Percentiles rank a stretch among this genome's conserved stretches.
These are phyloP conservation scores for Pachliopta kotzebuea DNA, from an alignment of 2,888 invertebrate species.

Conservation along the genomic window DNA sequence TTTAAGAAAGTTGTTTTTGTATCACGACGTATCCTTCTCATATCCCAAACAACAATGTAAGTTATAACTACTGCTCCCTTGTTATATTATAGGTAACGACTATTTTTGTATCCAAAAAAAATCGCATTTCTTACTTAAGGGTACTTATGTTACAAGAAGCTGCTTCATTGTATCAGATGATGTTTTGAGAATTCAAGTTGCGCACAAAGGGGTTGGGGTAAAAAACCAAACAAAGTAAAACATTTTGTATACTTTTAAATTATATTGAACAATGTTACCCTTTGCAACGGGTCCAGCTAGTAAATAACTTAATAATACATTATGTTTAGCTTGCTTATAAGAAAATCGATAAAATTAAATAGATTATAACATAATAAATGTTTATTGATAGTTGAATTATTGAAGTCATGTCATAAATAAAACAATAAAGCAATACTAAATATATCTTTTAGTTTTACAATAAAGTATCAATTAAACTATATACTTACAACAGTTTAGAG, in stretches of 20 bases:
- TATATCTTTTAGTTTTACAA: no score
- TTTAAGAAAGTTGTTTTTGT: no score
- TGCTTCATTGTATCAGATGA: slow-evolving; percentile 18
- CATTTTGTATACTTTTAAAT: slow-evolving; percentile 17
- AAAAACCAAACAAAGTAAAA: slow-evolving; percentile 22
- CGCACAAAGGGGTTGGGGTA: slow-evolving; percentile 10
- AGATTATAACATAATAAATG: no score
- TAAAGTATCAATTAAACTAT: no score
- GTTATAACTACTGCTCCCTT: no score
- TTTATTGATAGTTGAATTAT: no score
- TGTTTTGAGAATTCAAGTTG: slow-evolving; percentile 19
- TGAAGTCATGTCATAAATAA: no score
- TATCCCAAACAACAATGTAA: no score
- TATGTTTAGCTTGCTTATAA: slow-evolving; percentile 1
- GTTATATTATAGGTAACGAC: no score
- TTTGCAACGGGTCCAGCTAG: slow-evolving; percentile 13
- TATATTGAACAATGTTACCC: slow-evolving; percentile 20
- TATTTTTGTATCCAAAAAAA: background rate
- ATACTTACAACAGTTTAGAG: no score
- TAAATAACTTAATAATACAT: slow-evolving; percentile 16
- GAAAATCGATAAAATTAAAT: slow-evolving; percentile 8
- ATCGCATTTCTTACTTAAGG: slow-evolving; percentile 1
- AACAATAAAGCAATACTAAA: no score
- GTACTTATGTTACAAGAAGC: slow-evolving; percentile 12
- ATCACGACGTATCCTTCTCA: no score